Percentiles rank a stretch among this genome's conserved stretches.
phyloP scores from a whole-genome alignment of 1,140 invertebrate genomes.

The Apis laboriosa region DNA sequence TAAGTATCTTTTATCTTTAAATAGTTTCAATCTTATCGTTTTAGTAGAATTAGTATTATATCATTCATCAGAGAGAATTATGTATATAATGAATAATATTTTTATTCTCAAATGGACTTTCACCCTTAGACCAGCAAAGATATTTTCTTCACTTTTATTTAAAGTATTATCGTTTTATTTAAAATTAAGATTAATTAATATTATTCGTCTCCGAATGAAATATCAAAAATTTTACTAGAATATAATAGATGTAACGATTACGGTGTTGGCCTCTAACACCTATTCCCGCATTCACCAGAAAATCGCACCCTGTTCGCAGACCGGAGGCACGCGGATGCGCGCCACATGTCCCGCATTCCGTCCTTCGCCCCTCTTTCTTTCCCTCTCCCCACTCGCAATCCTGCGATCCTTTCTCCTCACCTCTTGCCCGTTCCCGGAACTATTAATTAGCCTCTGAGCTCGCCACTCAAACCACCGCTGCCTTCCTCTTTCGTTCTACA shows the following conservation, averaged over 20 bases:
- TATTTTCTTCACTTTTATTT: too few species aligned
- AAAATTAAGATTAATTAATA: background rate
- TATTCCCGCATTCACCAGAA: slow-evolving; percentile 44
- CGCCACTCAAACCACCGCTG: background rate
- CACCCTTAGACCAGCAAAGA: too few species aligned
- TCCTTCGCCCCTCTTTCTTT: slow-evolving; percentile 45
- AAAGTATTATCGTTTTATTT: too few species aligned
- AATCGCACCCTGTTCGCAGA: slow-evolving; percentile 46
- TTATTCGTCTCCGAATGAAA: background rate
- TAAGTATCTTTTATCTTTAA: too few species aligned
- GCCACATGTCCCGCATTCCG: slow-evolving; percentile 72
- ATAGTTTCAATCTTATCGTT: too few species aligned
- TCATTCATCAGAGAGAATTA: too few species aligned
- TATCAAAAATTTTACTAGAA: background rate
- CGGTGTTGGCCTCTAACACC: slow-evolving; percentile 23
- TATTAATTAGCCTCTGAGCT: slow-evolving; percentile 41
- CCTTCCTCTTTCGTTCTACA: background rate
- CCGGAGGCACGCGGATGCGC: slow-evolving; percentile 62
- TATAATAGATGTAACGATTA: background rate
- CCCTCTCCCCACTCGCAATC: slow-evolving; percentile 55
- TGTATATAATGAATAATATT: too few species aligned
- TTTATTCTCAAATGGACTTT: too few species aligned
- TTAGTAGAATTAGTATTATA: too few species aligned
- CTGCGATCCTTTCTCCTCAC: slow-evolving; percentile 54
- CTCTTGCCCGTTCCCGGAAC: slow-evolving; percentile 44